Percentiles rank a stretch among this genome's conserved stretches.
Evolutionary conservation across 2,113 vertebrate species (phyloP).

Genomic region (Sylvietta virens): DNA sequence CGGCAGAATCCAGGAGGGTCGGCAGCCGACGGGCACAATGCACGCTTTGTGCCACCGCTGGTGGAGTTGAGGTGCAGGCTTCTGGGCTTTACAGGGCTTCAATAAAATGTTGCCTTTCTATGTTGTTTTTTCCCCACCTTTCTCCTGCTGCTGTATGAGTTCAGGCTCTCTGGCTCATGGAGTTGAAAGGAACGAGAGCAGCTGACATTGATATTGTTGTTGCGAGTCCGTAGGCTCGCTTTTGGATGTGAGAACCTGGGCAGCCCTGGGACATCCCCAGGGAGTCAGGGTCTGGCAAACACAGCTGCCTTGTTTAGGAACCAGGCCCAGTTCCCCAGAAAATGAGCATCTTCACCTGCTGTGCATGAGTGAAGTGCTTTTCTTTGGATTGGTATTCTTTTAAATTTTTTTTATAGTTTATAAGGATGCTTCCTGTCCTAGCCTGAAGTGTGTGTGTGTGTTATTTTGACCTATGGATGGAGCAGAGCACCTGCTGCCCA

Average conservation of each 20-base stretch:
- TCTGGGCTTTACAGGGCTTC: constrained; percentile 31
- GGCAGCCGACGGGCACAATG: constrained; percentile 57
- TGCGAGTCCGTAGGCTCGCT: not conserved
- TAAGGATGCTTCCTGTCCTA: not conserved
- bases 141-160: constrained; percentile 39
- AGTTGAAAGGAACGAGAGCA: constrained; percentile 29
- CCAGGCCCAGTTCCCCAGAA: not conserved
- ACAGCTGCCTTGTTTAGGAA: not conserved
- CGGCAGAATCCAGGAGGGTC: constrained; percentile 56
- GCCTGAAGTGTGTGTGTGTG: not conserved
- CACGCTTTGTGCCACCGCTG: constrained; percentile 52
- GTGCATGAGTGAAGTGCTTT: not conserved
- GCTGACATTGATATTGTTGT: not conserved
- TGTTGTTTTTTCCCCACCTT: not conserved
- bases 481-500: not conserved
- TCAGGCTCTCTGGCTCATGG: constrained; percentile 1
- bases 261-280: not conserved
- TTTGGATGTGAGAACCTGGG: not conserved
- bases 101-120: constrained; percentile 21
- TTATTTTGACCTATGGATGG: not conserved
- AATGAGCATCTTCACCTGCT: not conserved
- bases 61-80: constrained; percentile 31
- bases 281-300: not conserved
- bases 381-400: not conserved
- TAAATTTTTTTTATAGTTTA: not conserved